Conservation (phyloP, 2,888 invertebrate genomes). For the Yponomeuta evonymella region DNA sequence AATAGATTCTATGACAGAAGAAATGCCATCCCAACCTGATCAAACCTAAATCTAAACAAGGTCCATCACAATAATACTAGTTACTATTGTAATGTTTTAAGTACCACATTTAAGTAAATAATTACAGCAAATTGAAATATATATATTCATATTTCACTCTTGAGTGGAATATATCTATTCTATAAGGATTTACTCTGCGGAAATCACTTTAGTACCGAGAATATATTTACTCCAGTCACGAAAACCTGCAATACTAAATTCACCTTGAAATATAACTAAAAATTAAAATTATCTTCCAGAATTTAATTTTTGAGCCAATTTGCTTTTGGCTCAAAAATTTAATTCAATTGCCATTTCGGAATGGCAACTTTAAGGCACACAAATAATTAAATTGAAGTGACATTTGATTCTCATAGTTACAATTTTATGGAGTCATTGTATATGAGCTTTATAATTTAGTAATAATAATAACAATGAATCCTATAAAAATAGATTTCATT, state of each 20-base stretch:
- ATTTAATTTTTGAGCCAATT: background rate
- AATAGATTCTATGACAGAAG: constrained; percentile 7
- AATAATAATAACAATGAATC: constrained; percentile 35
- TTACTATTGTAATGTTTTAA: constrained; percentile 5
- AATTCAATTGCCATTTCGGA: background rate
- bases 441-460: background rate
- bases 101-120: constrained; percentile 3
- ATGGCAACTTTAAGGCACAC: constrained; percentile 9
- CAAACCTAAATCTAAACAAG: constrained; percentile 10
- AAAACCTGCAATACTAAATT: no score
- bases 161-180: background rate
- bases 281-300: no score
- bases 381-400: constrained; percentile 4
- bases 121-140: background rate
- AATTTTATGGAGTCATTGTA: constrained; percentile 1
- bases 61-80: constrained; percentile 1
- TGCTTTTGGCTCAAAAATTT: no score
- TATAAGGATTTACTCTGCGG: no score
- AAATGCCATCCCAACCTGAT: constrained; percentile 9
- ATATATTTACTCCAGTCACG: no score
- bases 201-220: no score
- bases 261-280: no score
- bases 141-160: background rate
- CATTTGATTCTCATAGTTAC: background rate
- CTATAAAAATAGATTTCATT: constrained; percentile 72